phyloP scores from a whole-genome alignment of 2,113 vertebrate genomes.

The Engystomops pustulosus region DNA sequence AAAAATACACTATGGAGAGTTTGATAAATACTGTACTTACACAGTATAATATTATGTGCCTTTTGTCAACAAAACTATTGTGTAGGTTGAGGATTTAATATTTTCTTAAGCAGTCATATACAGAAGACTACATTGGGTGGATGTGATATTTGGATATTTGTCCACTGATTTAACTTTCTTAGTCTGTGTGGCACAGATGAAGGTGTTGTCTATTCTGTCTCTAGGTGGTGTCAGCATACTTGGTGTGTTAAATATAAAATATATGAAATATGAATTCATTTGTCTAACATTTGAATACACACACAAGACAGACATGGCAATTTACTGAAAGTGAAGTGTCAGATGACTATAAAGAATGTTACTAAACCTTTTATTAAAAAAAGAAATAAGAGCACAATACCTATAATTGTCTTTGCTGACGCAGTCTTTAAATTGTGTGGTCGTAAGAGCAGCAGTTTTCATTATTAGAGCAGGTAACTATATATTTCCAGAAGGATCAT shows the following conservation, averaged over 20 bases:
- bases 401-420: conserved; percentile 3
- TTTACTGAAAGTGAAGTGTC: not conserved
- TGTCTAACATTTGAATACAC: not conserved
- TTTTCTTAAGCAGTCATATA: too few relatives aligned
- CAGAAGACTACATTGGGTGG: not conserved
- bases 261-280: not conserved
- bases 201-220: not conserved
- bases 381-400: not conserved
- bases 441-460: not conserved
- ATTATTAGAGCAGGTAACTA: not conserved
- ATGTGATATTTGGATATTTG: not conserved
- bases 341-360: not conserved
- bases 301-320: not conserved
- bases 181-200: not conserved
- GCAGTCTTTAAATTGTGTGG: not conserved
- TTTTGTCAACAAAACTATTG: not conserved
- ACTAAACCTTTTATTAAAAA: not conserved
- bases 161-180: not conserved
- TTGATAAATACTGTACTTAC: not conserved
- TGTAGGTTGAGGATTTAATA: too few relatives aligned
- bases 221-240: not conserved
- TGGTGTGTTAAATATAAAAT: not conserved
- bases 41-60: not conserved
- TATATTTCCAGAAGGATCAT: not conserved
- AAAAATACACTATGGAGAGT: not conserved